Conservation (phyloP, 1,140 invertebrate genomes). For the Orius insidiosus region DNA sequence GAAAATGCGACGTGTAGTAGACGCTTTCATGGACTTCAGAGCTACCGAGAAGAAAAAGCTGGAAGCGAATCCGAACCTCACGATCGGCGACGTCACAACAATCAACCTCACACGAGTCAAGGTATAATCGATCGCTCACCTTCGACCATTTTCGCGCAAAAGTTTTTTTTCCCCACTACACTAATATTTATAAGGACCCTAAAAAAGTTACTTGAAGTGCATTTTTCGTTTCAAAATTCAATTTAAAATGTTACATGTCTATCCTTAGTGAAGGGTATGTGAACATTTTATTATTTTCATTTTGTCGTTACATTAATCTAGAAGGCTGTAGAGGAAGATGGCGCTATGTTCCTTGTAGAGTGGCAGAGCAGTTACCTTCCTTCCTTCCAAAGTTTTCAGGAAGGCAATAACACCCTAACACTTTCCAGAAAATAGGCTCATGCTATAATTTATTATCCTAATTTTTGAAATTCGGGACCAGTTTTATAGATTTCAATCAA, state of each 20-base stretch:
- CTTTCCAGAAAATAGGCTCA: too few species aligned
- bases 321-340: not conserved
- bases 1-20: slow-evolving; percentile 59
- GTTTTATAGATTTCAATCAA: too few species aligned
- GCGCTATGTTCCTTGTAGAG: not conserved
- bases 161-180: too few species aligned
- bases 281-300: slow-evolving; percentile 7
- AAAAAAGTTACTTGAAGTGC: too few species aligned
- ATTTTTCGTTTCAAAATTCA: too few species aligned
- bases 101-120: slow-evolving; percentile 69
- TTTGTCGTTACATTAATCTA: not conserved
- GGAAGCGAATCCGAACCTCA: slow-evolving; percentile 39
- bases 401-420: too few species aligned
- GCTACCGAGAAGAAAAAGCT: slow-evolving; percentile 46
- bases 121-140: slow-evolving; percentile 32
- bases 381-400: too few species aligned
- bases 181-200: too few species aligned
- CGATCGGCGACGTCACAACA: slow-evolving; percentile 68
- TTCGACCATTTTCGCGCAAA: too few species aligned
- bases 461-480: too few species aligned
- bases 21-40: slow-evolving; percentile 58
- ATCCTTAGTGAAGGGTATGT: slow-evolving; percentile 11
- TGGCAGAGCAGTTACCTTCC: too few species aligned
- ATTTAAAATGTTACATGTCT: slow-evolving; percentile 15
- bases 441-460: too few species aligned